Evolutionary conservation across 2,113 vertebrate genomes (phyloP), one percentile per base, ranked within the genome.

Genomic region (Alethe castanea): DNA sequence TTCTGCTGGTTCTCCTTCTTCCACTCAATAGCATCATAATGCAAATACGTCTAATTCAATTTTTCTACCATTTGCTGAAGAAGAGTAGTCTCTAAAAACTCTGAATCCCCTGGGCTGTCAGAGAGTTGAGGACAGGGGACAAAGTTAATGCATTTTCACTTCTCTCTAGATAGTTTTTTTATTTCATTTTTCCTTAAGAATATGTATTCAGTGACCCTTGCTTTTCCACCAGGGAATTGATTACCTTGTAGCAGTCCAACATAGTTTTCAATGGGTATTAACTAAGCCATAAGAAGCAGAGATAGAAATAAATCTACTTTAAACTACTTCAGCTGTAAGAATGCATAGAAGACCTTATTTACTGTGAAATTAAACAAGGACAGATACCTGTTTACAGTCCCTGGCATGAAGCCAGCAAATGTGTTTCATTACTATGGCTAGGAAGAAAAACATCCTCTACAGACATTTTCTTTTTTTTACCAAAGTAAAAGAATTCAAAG

Each of bases 321-420:
- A 85, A 76, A 90, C 50, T 59, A 56, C 77, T 88, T 90, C 67
- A 78, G 44, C 54, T 87, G 24, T 67, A 83, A 86, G 57, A 92
- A 89, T 73, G 40, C 76, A 74, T 45, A 81, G 64, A 92, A 81
- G 66, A 67, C 65, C 29, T 89, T 91, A 94, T 89, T 94, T 95
- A 74, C 78, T 74, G 38, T 90, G 86, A 95, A 93, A 96, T 95
- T 95, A 95, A 93, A 90, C 47, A 78, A 79, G 71, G 82, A 84
- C 33, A 95, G 81, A 71, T 89, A 88, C 42, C 69, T 92, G 65
- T 94, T 94, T 93, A 93, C 60, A 91, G 31, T 91, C 80, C 20
- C 33, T 89, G 71, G 77, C 18, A 0, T 72, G 67, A 88, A 91
- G 74, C 66, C 88, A 96, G 48, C 35, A 82, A 65, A 71, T 0